phyloP scores from a whole-genome alignment of 2,113 vertebrate genomes.

The Pterocles orientalis region DNA sequence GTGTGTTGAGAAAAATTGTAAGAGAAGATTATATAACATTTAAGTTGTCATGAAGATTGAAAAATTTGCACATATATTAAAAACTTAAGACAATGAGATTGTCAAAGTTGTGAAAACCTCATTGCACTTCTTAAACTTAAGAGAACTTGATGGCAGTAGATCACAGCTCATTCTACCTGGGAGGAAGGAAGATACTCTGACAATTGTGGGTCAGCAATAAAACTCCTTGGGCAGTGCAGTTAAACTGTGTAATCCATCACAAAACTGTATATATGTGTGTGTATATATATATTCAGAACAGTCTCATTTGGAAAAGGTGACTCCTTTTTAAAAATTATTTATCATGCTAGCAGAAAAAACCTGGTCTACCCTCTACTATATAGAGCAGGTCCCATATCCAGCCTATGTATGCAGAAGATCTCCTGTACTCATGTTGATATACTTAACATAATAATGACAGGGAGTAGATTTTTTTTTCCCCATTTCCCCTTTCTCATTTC shows the following conservation, averaged over 20 bases:
- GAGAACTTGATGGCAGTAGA: neutral
- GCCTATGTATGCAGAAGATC: neutral
- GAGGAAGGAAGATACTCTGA: neutral
- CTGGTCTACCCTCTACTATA: neutral
- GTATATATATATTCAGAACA: too few relatives aligned
- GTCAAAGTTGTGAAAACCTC: neutral
- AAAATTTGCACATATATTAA: neutral
- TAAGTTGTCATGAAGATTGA: neutral
- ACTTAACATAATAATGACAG: neutral
- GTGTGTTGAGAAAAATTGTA: neutral
- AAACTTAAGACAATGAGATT: neutral
- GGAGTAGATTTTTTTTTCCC: neutral
- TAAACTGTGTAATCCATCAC: neutral
- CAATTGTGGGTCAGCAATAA: neutral
- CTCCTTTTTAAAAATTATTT: neutral
- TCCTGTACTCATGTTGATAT: neutral
- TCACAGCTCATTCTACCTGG: neutral
- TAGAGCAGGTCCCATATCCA: neutral
- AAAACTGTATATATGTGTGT: neutral
- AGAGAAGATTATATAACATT: neutral
- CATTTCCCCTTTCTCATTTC: neutral
- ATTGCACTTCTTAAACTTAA: neutral
- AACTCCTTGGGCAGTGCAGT: neutral
- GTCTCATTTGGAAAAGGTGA: neutral
- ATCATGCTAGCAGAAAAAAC: neutral